Percentiles rank a stretch among this genome's conserved stretches.
Conservation (phyloP, 2,113 vertebrate species). For the Garra rufa region DNA sequence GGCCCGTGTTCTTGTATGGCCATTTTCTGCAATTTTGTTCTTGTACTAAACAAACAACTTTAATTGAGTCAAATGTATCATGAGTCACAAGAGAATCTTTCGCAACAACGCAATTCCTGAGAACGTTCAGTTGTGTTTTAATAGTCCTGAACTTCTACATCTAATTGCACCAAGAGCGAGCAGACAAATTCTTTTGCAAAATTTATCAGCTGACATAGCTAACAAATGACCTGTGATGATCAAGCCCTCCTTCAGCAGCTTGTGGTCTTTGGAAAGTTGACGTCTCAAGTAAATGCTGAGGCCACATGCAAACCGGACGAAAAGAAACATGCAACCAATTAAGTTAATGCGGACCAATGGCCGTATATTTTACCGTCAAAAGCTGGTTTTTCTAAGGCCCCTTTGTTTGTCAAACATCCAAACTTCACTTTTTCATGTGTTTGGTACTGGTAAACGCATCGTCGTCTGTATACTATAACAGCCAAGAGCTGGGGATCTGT, state of each 20-base stretch:
- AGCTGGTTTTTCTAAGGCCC: constrained; percentile 57
- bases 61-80: constrained; percentile 20
- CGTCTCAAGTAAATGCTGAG: constrained; percentile 41
- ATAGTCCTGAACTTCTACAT: background rate
- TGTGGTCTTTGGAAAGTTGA: constrained; percentile 33
- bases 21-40: constrained; percentile 1
- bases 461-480: constrained; percentile 65
- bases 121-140: constrained; percentile 1
- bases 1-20: background rate
- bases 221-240: constrained; percentile 51
- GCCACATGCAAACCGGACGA: constrained; percentile 46
- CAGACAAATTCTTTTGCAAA: background rate
- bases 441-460: constrained; percentile 32
- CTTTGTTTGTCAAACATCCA: constrained; percentile 66
- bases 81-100: background rate
- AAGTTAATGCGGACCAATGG: constrained; percentile 67
- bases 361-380: constrained; percentile 63
- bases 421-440: constrained; percentile 42
- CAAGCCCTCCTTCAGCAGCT: constrained; percentile 22
- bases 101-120: background rate
- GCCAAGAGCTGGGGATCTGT: constrained; percentile 68
- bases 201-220: constrained; percentile 32
- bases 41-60: background rate
- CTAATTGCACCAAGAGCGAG: constrained; percentile 16
- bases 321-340: constrained; percentile 67